These are phyloP conservation scores for Hedya salicella DNA, from an alignment of 2,888 invertebrate species.

Conservation along the genomic window DNA sequence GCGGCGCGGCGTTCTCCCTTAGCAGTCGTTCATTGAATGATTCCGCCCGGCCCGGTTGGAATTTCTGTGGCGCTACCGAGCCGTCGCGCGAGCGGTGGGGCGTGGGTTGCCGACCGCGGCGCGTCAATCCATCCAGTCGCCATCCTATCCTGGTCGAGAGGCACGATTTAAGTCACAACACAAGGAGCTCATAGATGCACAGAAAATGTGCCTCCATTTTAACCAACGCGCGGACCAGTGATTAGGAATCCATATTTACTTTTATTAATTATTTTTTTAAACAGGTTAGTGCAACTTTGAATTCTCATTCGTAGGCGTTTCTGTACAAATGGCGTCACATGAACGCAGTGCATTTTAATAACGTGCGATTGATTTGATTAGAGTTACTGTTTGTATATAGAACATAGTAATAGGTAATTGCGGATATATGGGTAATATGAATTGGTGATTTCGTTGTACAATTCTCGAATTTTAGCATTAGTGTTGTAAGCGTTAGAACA, in stretches of 20 bases:
- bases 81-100: conserved; percentile 60
- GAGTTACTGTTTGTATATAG: neutral
- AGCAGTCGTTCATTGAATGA: conserved; percentile 59
- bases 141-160: conserved; percentile 63
- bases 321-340: conserved; percentile 41
- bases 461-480: neutral
- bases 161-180: conserved; percentile 57
- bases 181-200: conserved; percentile 50
- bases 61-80: conserved; percentile 46
- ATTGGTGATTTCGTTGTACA: neutral
- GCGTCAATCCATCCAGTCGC: conserved; percentile 55
- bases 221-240: conserved; percentile 39
- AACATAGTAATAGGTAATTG: neutral
- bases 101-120: conserved; percentile 59
- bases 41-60: conserved; percentile 13
- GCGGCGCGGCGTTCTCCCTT: conserved; percentile 40
- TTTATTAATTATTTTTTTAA: conserved; percentile 50
- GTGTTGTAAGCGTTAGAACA: conserved; percentile 4
- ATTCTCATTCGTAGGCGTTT: conserved; percentile 38
- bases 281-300: conserved; percentile 71
- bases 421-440: neutral
- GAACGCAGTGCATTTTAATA: conserved; percentile 24
- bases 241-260: conserved; percentile 41
- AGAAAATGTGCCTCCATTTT: conserved; percentile 55
- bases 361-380: neutral